A percentile compares a stretch with the other conserved stretches of the same genome.
Evolutionary conservation across 2,113 vertebrate species (phyloP).

Genomic region (Dipodomys ordii): DNA sequence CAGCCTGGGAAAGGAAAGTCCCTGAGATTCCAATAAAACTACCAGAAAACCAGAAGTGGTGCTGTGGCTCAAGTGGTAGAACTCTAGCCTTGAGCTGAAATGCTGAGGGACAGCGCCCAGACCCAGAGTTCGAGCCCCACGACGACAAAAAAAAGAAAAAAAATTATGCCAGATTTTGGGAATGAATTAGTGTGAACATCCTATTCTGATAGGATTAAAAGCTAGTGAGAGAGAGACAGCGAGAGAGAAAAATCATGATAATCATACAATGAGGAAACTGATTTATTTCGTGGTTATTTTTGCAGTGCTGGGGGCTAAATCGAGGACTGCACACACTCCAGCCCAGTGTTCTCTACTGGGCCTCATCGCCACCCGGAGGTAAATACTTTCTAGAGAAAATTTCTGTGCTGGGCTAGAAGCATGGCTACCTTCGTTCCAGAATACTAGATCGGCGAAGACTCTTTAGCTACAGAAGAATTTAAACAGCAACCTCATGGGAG

Average conservation of each 20-base stretch:
- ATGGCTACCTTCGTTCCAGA: conserved; percentile 10
- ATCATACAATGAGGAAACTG: background rate
- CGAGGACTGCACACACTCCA: background rate
- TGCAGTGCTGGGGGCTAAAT: too few relatives aligned
- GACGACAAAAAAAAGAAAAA: too few relatives aligned
- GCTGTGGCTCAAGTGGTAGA: too few relatives aligned
- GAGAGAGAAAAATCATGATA: background rate
- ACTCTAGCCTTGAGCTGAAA: too few relatives aligned
- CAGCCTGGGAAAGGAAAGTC: too few relatives aligned
- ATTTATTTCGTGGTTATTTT: background rate
- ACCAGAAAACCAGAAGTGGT: too few relatives aligned
- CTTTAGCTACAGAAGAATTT: background rate
- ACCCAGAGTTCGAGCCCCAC: too few relatives aligned
- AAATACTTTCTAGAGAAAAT: background rate
- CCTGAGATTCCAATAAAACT: too few relatives aligned
- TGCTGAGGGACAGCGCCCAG: too few relatives aligned
- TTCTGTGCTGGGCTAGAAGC: background rate
- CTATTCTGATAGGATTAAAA: background rate
- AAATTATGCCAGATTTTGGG: background rate
- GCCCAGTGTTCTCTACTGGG: background rate
- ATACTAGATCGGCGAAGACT: background rate
- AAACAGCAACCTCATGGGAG: too few relatives aligned
- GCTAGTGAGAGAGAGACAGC: background rate
- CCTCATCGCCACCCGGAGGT: background rate
- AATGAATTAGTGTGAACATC: background rate